These are phyloP conservation scores for Notiomystis cincta DNA, from an alignment of 2,113 vertebrate species.

Conservation along the genomic window DNA sequence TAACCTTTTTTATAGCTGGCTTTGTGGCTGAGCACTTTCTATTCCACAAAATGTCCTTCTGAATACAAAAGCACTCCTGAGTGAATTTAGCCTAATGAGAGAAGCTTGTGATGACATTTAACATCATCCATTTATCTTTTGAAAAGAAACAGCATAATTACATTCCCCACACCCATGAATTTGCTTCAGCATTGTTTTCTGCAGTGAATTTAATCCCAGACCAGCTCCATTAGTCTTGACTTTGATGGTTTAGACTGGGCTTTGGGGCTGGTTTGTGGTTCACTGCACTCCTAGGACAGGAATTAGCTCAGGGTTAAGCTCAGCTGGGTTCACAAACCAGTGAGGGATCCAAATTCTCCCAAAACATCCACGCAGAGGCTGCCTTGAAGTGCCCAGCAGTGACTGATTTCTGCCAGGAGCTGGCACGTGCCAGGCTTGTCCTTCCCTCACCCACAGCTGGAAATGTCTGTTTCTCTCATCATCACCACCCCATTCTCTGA, in stretches of 20 bases:
- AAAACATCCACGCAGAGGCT: fast-evolving
- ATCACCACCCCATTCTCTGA: neutral
- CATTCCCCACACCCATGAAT: neutral
- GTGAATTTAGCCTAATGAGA: neutral
- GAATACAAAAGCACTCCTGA: neutral
- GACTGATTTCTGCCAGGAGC: neutral
- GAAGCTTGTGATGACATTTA: neutral
- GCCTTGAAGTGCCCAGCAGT: neutral
- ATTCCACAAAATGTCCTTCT: neutral
- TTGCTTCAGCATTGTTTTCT: neutral
- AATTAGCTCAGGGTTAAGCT: neutral
- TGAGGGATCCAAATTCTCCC: neutral
- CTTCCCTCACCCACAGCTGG: neutral
- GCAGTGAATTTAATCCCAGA: fast-evolving
- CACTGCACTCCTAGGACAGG: neutral
- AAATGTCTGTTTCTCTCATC: neutral
- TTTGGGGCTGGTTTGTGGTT: neutral
- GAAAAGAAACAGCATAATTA: neutral
- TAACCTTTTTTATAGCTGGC: neutral
- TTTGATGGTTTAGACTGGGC: neutral
- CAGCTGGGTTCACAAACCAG: neutral
- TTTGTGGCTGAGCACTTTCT: neutral
- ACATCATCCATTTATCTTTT: neutral
- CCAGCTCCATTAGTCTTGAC: neutral
- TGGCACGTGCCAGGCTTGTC: neutral